Base-by-base conservation (phyloP, 2,797 vertebrate species). In the Hyperoplus lanceolatus region DNA sequence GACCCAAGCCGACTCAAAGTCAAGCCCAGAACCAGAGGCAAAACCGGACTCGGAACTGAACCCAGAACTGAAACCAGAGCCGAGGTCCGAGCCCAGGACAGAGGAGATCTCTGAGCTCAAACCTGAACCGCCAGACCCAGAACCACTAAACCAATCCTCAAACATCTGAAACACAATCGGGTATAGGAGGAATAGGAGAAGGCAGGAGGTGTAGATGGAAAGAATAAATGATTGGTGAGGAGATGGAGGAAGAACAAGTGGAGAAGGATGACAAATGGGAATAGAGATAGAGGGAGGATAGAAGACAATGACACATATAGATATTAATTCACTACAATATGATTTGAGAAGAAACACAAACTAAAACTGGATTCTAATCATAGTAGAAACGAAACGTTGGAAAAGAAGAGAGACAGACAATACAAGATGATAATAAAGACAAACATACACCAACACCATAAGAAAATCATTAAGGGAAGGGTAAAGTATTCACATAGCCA, bases 81-180 rank as follows among this genome's bases (percentile, higher is more conserved):
- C 65, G 6, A 90, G 50, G 55, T 73, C 84, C 57, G 79, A 83
- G 54, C 51, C 76, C 41, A 88, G 83, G 56, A 69, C 85, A 77
- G 84, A 75, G 38, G 77, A 46, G 63, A 73, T 60, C 69, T 75
- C 89, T 80, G 92, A 82, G 71, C 84, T 77, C 63, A 85, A 67
- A 83, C 84, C 91, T 77, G 91, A 94, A 64, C 60, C 88, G 36
- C 79, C 83, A 51, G 70, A 14, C 43, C 88, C 93, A 92, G 93
- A 95, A 77, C 89, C 91, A 93, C 91, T 95, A 93, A 93, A 93
- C 88, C 84, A 92, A 89, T 94, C 92, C 80, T 93, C 90, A 93
- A 90, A 82, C 64, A 94, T 90, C 93, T 93, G 91, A 59, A 94
- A 93, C 62, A 91, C 71, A 87, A 72, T 11, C 64, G 48, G 58